Evolutionary conservation across 2,888 invertebrate genomes (phyloP).

Genomic region (Caenorhabditis imperialis): DNA sequence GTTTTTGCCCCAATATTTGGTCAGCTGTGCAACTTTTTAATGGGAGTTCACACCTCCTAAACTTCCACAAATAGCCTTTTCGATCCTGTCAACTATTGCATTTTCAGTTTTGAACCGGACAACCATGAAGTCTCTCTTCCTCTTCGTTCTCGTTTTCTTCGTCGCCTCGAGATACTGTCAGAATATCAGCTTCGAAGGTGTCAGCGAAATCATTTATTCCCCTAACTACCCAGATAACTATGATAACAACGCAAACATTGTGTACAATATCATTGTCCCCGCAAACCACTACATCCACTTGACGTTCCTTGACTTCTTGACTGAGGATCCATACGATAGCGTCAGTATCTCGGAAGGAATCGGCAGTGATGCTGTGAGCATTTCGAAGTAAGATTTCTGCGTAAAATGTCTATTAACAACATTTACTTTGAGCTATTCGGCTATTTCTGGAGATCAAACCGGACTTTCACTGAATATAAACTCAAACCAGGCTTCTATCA

Average conservation of each 20-base stretch:
- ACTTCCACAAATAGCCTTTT: slow-evolving; percentile 15
- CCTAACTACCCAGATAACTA: slow-evolving; percentile 60
- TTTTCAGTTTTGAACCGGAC: slow-evolving; percentile 37
- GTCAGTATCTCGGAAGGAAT: slow-evolving; percentile 33
- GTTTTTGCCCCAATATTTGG: slow-evolving; percentile 11
- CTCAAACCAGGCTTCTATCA: slow-evolving; percentile 27
- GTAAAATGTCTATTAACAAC: neutral
- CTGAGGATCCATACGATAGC: slow-evolving; percentile 56
- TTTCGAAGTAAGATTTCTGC: neutral
- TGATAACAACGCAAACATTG: slow-evolving; percentile 42
- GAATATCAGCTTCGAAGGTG: slow-evolving; percentile 8
- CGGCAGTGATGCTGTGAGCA: neutral
- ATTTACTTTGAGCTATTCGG: slow-evolving; percentile 19
- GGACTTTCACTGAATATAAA: slow-evolving; percentile 20
- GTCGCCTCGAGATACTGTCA: neutral
- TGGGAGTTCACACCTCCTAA: slow-evolving; percentile 30
- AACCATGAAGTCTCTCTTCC: slow-evolving; percentile 11
- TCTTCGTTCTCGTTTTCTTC: slow-evolving; percentile 12
- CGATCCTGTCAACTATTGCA: neutral
- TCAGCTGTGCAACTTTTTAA: slow-evolving; percentile 21
- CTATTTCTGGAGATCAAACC: slow-evolving; percentile 32
- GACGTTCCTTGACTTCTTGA: slow-evolving; percentile 57
- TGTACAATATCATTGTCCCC: slow-evolving; percentile 50
- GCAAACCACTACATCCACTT: slow-evolving; percentile 52
- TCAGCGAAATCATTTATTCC: slow-evolving; percentile 50